Evolutionary conservation across 2,113 vertebrate species (phyloP), one percentile per base, ranked within the genome.

Genomic region (Astur gentilis): DNA sequence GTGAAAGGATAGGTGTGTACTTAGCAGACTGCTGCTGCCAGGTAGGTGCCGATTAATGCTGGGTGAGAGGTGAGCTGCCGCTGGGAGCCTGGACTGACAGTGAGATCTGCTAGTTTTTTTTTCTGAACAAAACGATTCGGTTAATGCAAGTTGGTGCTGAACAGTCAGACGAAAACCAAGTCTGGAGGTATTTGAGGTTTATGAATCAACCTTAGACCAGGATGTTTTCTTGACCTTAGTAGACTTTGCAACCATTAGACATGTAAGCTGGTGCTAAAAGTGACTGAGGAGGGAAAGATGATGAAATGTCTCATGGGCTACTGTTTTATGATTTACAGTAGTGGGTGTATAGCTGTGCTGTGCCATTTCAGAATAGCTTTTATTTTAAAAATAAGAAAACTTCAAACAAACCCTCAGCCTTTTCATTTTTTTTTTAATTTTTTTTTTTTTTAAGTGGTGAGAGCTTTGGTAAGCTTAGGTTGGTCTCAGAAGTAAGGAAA

Each of bases 81-180:
- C 44, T 57, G 36, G 32, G 32, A 71, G 38, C 38, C 32, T 45
- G 66, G 20, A 15, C 69, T 40, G 58, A 10, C 13, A 13, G 34
- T 6, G 31, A 38, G 70, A 44, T 67, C 32, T 44, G 16, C 13
- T 49, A 26, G 11, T 79, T 76, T 57, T 54, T 54, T 36, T 34
- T 88, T 22, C 52, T 60, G 47, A 62, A 36, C 8, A 47, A 66
- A 86, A 42, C 2, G 2, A 5, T 60, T 72, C 54, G 8, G 6
- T 36, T 42, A 32, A 19, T 32, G 23, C 13, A 17, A 78, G 16
- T 42, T 40, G 23, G 40, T 34, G 22, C 54, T 44, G 40, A 45
- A 23, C 0, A 3, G 11, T 61, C 26, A 36, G 38, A 27, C 1
- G 3, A 72, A 81, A 76, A 18, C 17, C 9, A 44, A 11, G 9